phyloP scores from a whole-genome alignment of 2,797 vertebrate species.

The Rhinichthys osculus region DNA sequence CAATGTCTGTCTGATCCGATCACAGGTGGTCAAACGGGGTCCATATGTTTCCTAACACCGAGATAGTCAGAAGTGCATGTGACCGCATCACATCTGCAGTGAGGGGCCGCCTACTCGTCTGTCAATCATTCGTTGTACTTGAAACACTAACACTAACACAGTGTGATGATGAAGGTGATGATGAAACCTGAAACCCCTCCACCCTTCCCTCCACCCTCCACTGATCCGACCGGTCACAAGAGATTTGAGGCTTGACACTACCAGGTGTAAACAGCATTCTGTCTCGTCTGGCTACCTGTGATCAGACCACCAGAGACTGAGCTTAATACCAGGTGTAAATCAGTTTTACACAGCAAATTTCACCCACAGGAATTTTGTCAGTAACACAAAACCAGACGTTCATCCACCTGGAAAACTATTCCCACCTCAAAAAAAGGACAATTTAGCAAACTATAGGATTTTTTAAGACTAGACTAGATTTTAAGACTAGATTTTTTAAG shows the following conservation, averaged over 20 bases:
- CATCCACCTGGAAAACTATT: neutral
- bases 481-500: too few species aligned
- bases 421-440: neutral
- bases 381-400: neutral
- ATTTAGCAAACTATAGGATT: neutral
- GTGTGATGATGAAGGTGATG: neutral
- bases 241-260: neutral
- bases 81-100: too few species aligned
- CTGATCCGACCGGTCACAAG: neutral
- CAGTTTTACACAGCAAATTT: neutral
- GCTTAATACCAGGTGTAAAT: neutral
- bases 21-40: neutral
- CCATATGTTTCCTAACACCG: neutral
- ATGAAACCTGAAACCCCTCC: slow-evolving; percentile 1
- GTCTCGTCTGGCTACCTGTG: neutral
- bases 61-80: neutral
- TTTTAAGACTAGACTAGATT: neutral
- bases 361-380: neutral
- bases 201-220: neutral
- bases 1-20: neutral
- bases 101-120: neutral
- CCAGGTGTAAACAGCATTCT: neutral
- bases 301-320: neutral
- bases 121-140: neutral
- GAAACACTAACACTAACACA: neutral